Evolutionary conservation across 2,113 vertebrate genomes (phyloP).

Genomic region (Marcusenius ussheri): DNA sequence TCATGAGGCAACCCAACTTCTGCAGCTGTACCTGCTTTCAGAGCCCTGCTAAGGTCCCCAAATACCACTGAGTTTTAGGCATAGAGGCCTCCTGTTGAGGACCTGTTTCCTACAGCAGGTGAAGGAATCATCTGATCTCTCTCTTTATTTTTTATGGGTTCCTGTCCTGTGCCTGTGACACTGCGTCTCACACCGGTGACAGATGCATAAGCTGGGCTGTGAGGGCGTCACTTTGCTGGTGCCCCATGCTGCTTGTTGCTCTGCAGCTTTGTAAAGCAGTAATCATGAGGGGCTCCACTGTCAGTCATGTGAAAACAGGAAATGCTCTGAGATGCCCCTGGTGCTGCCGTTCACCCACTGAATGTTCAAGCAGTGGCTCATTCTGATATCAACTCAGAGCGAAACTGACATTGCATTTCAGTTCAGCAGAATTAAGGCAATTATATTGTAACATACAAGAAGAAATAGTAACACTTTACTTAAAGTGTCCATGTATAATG

Average conservation of each 20-base stretch:
- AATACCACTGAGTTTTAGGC: not conserved
- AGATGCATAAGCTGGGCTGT: not conserved
- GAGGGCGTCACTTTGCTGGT: not conserved
- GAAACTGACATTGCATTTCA: not conserved
- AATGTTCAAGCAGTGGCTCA: not conserved
- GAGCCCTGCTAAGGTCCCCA: not conserved
- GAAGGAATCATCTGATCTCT: not conserved
- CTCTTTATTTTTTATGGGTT: not conserved
- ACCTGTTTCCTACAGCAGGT: not conserved
- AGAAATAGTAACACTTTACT: too few relatives aligned
- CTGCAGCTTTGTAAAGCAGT: not conserved
- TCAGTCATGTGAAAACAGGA: not conserved
- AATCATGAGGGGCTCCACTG: slow-evolving; percentile 8
- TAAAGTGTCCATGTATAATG: too few relatives aligned
- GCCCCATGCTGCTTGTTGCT: not conserved
- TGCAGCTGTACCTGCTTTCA: not conserved
- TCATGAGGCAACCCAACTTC: not conserved
- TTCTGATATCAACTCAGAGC: not conserved
- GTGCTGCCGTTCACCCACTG: not conserved
- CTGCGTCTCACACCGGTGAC: not conserved
- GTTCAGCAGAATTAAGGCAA: not conserved
- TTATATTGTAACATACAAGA: not conserved
- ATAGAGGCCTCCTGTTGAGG: not conserved
- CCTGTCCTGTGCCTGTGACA: not conserved
- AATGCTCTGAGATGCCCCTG: not conserved